Percentiles rank a stretch among this genome's conserved stretches.
phyloP scores from a whole-genome alignment of 2,888 invertebrate species.

The Cryptocephalus primarius region DNA sequence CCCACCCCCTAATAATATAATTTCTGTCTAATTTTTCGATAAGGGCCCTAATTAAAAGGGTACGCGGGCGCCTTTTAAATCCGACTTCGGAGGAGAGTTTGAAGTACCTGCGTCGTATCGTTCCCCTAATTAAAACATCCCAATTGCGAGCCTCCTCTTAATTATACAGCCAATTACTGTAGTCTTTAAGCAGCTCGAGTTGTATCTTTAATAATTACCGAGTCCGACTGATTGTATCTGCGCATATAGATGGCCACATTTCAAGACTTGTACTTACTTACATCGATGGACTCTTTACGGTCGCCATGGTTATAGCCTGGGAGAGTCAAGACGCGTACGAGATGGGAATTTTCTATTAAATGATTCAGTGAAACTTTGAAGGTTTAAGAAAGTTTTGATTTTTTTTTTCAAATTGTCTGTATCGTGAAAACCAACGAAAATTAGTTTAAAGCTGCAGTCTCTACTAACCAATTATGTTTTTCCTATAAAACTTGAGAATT shows the following conservation, averaged over 20 bases:
- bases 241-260: slow-evolving; percentile 24
- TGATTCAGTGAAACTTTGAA: too few species aligned
- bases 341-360: not conserved
- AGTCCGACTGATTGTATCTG: slow-evolving; percentile 25
- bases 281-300: not conserved
- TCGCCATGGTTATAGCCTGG: not conserved
- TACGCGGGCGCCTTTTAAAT: too few species aligned
- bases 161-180: slow-evolving; percentile 28
- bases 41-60: too few species aligned
- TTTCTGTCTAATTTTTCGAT: too few species aligned
- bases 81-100: too few species aligned
- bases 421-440: too few species aligned
- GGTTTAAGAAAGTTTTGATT: too few species aligned
- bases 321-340: not conserved
- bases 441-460: too few species aligned
- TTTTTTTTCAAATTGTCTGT: too few species aligned
- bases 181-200: slow-evolving; percentile 27
- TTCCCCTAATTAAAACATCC: slow-evolving; percentile 28
- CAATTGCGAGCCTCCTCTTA: slow-evolving; percentile 27
- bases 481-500: too few species aligned
- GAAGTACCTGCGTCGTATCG: not conserved
- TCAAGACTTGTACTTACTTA: not conserved
- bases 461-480: too few species aligned
- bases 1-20: too few species aligned
- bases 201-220: slow-evolving; percentile 28